Conservation (phyloP, 64 coral and sea anemone genomes). For the Trachythela sp. region DNA sequence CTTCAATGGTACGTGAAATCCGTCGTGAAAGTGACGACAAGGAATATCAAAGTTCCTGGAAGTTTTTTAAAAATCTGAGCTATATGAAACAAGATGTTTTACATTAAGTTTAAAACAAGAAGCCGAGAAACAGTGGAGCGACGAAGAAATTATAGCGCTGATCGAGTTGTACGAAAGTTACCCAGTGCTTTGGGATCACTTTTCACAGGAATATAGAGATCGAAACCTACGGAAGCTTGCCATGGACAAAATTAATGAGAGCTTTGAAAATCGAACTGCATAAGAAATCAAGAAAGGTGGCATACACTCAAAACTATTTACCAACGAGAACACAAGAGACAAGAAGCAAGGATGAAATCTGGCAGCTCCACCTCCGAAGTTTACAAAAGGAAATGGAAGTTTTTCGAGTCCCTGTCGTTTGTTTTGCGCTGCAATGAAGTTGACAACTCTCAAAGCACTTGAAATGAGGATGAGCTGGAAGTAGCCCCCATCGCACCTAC, state of each 20-base stretch:
- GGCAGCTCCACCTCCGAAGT: not conserved
- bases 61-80: not conserved
- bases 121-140: not conserved
- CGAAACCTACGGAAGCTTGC: not conserved
- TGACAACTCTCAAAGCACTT: not conserved
- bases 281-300: conserved; percentile 16
- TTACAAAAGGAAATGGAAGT: conserved; percentile 10
- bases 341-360: not conserved
- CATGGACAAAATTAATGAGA: not conserved
- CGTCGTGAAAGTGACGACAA: not conserved
- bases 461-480: not conserved
- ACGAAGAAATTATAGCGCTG: not conserved
- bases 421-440: not conserved
- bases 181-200: not conserved
- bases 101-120: not conserved
- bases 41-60: not conserved
- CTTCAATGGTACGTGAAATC: not conserved
- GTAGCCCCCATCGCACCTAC: not conserved
- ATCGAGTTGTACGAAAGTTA: not conserved
- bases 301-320: not conserved
- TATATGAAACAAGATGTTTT: conserved; percentile 11
- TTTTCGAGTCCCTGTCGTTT: not conserved
- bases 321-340: not conserved
- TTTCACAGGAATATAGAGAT: not conserved
- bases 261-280: not conserved